Evolutionary conservation across 2,797 vertebrate species (phyloP).

Genomic region (Erethizon dorsatum): DNA sequence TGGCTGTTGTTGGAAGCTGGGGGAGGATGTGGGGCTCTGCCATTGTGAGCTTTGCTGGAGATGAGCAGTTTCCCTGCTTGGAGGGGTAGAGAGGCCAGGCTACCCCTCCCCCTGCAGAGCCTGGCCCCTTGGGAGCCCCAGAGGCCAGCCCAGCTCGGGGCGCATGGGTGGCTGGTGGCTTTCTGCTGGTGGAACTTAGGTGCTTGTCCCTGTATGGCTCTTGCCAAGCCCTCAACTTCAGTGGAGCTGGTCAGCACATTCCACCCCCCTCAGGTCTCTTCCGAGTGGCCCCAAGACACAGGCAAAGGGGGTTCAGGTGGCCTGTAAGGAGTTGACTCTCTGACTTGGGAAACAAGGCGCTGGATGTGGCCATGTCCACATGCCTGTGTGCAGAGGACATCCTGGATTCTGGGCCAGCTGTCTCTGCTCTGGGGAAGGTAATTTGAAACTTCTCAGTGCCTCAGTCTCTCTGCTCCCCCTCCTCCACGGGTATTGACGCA

Average conservation of each 20-base stretch:
- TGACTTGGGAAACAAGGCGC: neutral
- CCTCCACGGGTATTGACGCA: neutral
- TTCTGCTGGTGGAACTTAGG: too few relatives aligned
- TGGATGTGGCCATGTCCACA: neutral
- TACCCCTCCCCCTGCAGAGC: neutral
- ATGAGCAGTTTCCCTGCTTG: neutral
- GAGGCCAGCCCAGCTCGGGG: neutral
- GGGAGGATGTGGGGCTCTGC: too few relatives aligned
- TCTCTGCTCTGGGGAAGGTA: neutral
- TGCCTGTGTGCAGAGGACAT: neutral
- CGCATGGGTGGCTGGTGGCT: too few relatives aligned
- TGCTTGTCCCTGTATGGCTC: neutral
- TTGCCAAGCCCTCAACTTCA: neutral
- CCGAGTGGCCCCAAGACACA: neutral
- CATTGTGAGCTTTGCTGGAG: neutral
- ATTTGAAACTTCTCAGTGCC: neutral
- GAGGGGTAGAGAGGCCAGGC: neutral
- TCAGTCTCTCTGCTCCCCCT: neutral
- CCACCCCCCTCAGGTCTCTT: neutral
- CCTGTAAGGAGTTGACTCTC: neutral
- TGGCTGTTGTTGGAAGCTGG: neutral
- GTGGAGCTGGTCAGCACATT: neutral
- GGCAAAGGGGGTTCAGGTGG: neutral
- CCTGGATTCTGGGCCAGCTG: neutral
- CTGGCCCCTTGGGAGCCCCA: too few relatives aligned